Evolutionary conservation across 2,797 vertebrate species (phyloP).

Genomic region (Lepilemur ruficaudatus): DNA sequence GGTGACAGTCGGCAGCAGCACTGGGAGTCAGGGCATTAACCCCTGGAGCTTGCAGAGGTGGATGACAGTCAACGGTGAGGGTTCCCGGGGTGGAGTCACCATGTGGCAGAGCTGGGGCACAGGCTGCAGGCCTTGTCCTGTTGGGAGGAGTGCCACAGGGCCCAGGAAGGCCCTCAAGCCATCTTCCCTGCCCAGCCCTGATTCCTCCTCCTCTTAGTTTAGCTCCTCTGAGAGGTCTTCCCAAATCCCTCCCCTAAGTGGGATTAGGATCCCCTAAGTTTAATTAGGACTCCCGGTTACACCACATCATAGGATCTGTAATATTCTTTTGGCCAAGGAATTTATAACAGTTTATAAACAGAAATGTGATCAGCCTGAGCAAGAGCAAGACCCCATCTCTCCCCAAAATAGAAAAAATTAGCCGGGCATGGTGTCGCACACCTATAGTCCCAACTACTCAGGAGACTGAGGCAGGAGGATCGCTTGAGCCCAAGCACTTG

Average conservation of each 20-base stretch:
- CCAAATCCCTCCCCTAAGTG: not conserved
- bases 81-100: fast-evolving
- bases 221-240: not conserved
- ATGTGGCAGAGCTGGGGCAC: not conserved
- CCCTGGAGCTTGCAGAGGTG: not conserved
- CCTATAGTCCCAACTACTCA: not conserved
- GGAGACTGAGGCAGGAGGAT: not conserved
- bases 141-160: not conserved
- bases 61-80: not conserved
- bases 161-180: not conserved
- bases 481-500: not conserved
- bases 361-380: not conserved
- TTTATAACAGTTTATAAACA: not conserved
- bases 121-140: not conserved
- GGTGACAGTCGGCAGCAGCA: not conserved
- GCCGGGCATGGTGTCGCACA: not conserved
- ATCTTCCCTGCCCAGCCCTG: not conserved
- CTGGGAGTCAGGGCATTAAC: not conserved
- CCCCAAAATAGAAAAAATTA: not conserved
- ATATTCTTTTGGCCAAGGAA: not conserved
- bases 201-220: not conserved
- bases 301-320: not conserved
- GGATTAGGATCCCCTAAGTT: not conserved
- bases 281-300: not conserved
- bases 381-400: not conserved